Conservation (phyloP, 2,797 vertebrate species). For the Sternotherus odoratus region DNA sequence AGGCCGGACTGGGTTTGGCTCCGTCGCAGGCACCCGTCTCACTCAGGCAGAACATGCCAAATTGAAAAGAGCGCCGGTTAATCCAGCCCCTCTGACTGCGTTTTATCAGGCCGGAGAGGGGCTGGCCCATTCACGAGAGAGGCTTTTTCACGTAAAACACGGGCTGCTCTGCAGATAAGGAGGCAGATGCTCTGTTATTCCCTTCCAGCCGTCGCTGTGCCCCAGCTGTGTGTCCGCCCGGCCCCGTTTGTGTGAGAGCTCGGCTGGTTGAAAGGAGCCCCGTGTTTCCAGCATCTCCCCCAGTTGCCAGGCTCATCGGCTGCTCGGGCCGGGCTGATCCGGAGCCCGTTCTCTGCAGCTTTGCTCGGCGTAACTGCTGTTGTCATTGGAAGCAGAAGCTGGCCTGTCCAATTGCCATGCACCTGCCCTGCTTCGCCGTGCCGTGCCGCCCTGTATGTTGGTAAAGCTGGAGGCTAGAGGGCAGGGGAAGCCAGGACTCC, state of each 20-base stretch:
- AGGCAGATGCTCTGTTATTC: conserved; percentile 42
- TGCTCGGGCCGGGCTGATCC: too few relatives aligned
- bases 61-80: conserved; percentile 72
- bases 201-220: conserved; percentile 1
- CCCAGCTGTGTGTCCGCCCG: fast-evolving
- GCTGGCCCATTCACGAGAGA: conserved; percentile 82
- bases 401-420: not conserved
- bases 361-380: not conserved
- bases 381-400: not conserved
- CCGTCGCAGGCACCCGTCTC: conserved; percentile 32
- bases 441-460: not conserved
- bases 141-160: conserved; percentile 83
- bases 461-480: not conserved
- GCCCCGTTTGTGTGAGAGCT: not conserved
- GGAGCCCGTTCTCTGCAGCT: not conserved
- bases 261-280: not conserved
- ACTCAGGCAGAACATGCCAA: conserved; percentile 69
- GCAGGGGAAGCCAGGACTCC: not conserved
- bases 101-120: conserved; percentile 78
- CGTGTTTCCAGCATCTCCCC: not conserved
- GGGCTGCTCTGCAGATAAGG: conserved; percentile 77
- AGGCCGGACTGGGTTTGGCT: conserved; percentile 27
- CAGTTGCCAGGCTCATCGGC: not conserved
- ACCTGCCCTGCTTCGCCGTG: not conserved
- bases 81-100: conserved; percentile 81